Base-by-base conservation (phyloP, 2,113 vertebrate genomes). In the Gobiocypris rarus region DNA sequence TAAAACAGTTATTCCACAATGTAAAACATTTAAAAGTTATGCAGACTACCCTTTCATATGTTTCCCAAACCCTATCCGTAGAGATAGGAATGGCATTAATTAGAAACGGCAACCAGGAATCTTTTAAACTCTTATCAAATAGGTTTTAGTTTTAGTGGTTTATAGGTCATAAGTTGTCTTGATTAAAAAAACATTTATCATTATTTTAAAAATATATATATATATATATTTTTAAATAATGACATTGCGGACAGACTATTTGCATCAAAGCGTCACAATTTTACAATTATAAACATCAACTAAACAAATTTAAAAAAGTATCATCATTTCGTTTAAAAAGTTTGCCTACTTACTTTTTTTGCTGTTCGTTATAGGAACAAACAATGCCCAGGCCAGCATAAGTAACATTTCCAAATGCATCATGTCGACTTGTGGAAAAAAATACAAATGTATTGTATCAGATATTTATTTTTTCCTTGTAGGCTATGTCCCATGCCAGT, bases 301-400 rank as follows among this genome's bases (percentile, higher is more conserved):
- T n/a, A n/a, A n/a, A n/a, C n/a, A n/a, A n/a, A n/a, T n/a, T n/a
- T n/a, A n/a, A n/a, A n/a, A n/a, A n/a, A n/a, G n/a, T n/a, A n/a
- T n/a, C n/a, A n/a, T n/a, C n/a, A n/a, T n/a, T n/a, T 9, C n/a
- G 56, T 59, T 38, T n/a, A 19, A 69, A 69, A 28, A 76, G 52
- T 31, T 14, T 43, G 0, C 8, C 15, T 69, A 92, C 94, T 94
- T 92, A 95, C 94, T 91, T 92, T 85, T 93, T 90, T 93, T 87
- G 92, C 59, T 84, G 86, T 84, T 88, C 89, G 59, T 93, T 89
- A 87, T 84, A 63, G 50, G 71, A 84, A 89, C 54, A 7, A 87
- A 82, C 31, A 71, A 82, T 34, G 81, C 86, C 59, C 81, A 90
- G 3, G 76, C 54, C 80, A 95, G 61, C 14, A 92, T 78, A 45